Percentiles rank a stretch among this genome's conserved stretches.
Conservation (phyloP, 2,797 vertebrate genomes). For the Petrocephalus schoutedeni region DNA sequence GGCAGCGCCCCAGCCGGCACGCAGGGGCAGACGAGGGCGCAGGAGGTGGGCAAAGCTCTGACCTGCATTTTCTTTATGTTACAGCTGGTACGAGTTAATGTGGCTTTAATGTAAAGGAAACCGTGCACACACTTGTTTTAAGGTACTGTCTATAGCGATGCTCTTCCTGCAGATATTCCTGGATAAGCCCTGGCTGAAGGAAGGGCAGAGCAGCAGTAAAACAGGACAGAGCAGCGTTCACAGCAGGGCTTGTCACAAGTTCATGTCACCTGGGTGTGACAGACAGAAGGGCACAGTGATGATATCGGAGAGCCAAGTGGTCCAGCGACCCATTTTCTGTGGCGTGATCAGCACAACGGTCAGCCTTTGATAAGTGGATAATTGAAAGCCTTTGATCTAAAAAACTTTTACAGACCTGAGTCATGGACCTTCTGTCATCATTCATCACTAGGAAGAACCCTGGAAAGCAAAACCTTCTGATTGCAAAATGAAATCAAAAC, state of each 20-base stretch:
- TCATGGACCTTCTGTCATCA: background rate
- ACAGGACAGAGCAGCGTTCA: too few species aligned
- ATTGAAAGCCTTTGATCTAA: too few species aligned
- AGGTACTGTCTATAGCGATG: background rate
- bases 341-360: constrained; percentile 24
- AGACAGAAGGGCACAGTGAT: background rate
- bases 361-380: too few species aligned
- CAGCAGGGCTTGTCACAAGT: too few species aligned
- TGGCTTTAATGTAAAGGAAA: background rate
- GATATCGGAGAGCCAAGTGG: background rate
- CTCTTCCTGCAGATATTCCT: background rate
- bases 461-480: background rate
- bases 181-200: background rate
- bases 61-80: background rate
- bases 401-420: background rate
- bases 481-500: background rate
- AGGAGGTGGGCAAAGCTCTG: background rate
- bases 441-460: background rate
- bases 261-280: background rate
- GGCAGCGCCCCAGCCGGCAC: background rate
- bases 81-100: background rate
- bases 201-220: background rate
- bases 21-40: background rate
- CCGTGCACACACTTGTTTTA: background rate
- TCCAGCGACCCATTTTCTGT: constrained; percentile 26